A percentile compares a stretch with the other conserved stretches of the same genome.
Evolutionary conservation across 2,113 vertebrate genomes (phyloP).

Genomic region (Xenus cinereus): DNA sequence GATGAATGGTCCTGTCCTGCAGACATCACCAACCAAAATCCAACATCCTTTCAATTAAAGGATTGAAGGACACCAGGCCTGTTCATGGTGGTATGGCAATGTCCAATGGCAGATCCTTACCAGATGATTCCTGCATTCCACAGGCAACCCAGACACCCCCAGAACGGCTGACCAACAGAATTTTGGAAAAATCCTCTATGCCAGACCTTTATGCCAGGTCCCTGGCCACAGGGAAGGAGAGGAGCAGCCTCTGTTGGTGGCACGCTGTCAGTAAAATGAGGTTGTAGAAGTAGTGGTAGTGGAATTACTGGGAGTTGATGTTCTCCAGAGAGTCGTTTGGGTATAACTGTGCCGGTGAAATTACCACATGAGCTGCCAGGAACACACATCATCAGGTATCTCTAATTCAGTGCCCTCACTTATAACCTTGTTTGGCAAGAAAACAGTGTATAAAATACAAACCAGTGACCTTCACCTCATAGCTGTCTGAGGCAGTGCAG

Average conservation of each 20-base stretch:
- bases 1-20: not conserved
- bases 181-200: not conserved
- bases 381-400: not conserved
- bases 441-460: not conserved
- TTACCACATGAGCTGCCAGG: not conserved
- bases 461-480: not conserved
- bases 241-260: not conserved
- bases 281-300: not conserved
- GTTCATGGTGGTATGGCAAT: accelerated
- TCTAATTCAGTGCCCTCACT: not conserved
- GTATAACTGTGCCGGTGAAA: not conserved
- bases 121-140: not conserved
- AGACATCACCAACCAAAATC: not conserved
- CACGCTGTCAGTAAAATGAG: not conserved
- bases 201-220: not conserved
- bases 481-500: not conserved
- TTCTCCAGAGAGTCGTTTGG: not conserved
- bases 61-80: not conserved
- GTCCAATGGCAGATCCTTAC: not conserved
- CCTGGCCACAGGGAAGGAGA: not conserved
- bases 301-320: not conserved
- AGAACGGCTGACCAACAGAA: not conserved
- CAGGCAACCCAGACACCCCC: not conserved
- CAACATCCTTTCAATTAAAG: not conserved
- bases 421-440: not conserved